Percentiles rank a stretch among this genome's conserved stretches.
phyloP scores from a whole-genome alignment of 2,888 invertebrate genomes.

The Acanthopleura granulata region DNA sequence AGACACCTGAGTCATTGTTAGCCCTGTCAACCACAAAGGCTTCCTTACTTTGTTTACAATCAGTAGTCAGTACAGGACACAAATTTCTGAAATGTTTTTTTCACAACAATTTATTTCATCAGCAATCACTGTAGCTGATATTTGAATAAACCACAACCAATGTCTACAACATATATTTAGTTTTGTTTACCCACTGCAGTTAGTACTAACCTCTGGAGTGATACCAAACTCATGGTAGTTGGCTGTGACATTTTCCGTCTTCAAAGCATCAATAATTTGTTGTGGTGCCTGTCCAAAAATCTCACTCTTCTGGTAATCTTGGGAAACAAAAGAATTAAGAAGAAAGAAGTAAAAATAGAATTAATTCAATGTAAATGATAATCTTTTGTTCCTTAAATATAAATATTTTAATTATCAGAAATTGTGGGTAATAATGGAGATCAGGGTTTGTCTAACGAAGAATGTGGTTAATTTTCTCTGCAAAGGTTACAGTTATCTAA shows the following conservation, averaged over 20 bases:
- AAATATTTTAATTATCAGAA: background rate
- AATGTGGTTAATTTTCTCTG: too few relatives aligned
- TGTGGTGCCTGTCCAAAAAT: conserved; percentile 77
- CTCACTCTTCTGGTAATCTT: conserved; percentile 72
- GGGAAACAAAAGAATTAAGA: background rate
- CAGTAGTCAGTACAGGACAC: too few relatives aligned
- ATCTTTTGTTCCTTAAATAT: background rate
- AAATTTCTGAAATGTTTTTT: too few relatives aligned
- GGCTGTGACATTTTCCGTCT: conserved; percentile 77
- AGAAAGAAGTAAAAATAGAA: conserved; percentile 5
- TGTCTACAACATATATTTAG: too few relatives aligned
- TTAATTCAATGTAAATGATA: background rate
- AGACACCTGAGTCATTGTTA: too few relatives aligned
- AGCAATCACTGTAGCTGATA: too few relatives aligned
- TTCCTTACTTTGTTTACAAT: too few relatives aligned
- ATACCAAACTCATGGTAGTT: conserved; percentile 84
- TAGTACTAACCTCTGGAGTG: conserved; percentile 70
- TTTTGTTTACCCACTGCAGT: background rate
- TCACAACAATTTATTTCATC: too few relatives aligned
- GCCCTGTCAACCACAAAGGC: too few relatives aligned
- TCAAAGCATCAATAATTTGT: conserved; percentile 75
- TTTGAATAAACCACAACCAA: too few relatives aligned
- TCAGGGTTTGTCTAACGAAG: too few relatives aligned
- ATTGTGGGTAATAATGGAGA: background rate
- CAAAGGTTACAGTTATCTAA: conserved; percentile 2